Evolutionary conservation across 2,797 vertebrate genomes (phyloP).

Genomic region (Sebastes diploproa): DNA sequence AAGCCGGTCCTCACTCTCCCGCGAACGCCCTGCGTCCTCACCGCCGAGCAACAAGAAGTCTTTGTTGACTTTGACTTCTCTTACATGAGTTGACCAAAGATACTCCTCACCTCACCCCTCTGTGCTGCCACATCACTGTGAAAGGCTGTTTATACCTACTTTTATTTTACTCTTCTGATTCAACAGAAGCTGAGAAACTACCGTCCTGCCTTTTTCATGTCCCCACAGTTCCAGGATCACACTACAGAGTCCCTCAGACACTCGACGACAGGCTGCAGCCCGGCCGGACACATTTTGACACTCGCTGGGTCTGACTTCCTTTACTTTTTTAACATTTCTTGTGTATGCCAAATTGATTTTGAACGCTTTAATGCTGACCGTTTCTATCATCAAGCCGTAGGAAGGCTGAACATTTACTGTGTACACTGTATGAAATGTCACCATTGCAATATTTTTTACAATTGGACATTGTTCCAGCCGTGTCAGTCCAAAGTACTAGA

Average conservation of each 20-base stretch:
- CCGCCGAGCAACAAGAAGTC: constrained; percentile 83
- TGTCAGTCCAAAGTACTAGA: neutral
- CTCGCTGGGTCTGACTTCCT: neutral
- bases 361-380: neutral
- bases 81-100: constrained; percentile 67
- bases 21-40: constrained; percentile 76
- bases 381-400: neutral
- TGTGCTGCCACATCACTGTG: neutral
- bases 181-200: neutral
- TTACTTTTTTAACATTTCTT: neutral
- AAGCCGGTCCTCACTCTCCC: constrained; percentile 89
- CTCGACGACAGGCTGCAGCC: neutral
- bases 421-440: neutral
- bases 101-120: neutral
- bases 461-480: neutral
- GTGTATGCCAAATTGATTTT: neutral
- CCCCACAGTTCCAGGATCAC: neutral
- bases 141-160: neutral
- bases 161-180: neutral
- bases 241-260: neutral
- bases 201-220: neutral
- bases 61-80: constrained; percentile 94
- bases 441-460: neutral
- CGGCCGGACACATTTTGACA: neutral
- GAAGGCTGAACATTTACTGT: neutral